These are phyloP conservation scores for Syrrhaptes paradoxus DNA, from an alignment of 2,113 vertebrate species.

Conservation along the genomic window DNA sequence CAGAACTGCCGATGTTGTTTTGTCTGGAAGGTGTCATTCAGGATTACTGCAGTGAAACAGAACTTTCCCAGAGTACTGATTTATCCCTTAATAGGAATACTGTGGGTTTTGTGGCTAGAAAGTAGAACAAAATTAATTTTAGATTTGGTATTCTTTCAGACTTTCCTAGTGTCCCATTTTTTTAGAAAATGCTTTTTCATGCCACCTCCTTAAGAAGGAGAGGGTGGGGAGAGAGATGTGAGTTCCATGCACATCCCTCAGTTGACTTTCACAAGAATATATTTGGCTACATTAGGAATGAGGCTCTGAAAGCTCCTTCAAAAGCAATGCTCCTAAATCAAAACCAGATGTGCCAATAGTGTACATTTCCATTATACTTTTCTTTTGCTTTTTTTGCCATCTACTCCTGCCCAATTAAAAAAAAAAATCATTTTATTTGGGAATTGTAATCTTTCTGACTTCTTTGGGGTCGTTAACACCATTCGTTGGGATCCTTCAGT, in stretches of 20 bases:
- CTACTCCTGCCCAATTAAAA: neutral
- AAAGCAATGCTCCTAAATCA: conserved; percentile 6
- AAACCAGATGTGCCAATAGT: conserved; percentile 35
- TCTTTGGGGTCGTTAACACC: neutral
- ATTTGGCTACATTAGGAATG: neutral
- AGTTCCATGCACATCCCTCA: neutral
- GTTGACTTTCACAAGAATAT: conserved; percentile 7
- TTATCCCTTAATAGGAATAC: neutral
- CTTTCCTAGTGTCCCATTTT: neutral
- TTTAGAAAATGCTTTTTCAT: neutral
- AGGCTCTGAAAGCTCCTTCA: neutral
- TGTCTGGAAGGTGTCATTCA: neutral
- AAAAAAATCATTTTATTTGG: neutral
- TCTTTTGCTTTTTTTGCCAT: neutral
- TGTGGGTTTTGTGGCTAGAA: neutral
- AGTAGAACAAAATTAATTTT: neutral
- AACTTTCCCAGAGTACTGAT: neutral
- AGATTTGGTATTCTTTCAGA: neutral
- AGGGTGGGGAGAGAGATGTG: neutral
- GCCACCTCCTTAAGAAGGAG: neutral
- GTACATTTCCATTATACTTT: neutral
- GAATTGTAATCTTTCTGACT: neutral
- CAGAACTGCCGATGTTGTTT: neutral
- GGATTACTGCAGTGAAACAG: neutral
- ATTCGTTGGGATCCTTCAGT: neutral